These are phyloP conservation scores for Cynopterus sphinx DNA, from an alignment of 2,797 vertebrate genomes.

Conservation along the genomic window DNA sequence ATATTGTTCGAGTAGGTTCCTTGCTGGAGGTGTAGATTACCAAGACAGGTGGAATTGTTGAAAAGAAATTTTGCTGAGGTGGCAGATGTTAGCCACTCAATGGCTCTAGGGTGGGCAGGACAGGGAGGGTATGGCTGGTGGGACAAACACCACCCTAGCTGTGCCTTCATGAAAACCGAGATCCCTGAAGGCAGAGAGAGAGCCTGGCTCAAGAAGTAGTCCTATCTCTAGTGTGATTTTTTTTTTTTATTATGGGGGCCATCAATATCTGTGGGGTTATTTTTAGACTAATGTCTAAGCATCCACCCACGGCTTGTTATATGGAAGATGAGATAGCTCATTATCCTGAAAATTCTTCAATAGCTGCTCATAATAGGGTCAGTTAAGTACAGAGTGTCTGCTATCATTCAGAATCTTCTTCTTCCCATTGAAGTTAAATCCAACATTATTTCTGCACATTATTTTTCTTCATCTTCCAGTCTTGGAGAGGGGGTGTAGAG, in stretches of 20 bases:
- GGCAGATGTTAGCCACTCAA: neutral
- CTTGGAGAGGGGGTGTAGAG: neutral
- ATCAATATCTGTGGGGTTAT: neutral
- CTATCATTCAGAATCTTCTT: slow-evolving; percentile 67
- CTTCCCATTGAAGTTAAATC: slow-evolving; percentile 48
- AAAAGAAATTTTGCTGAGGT: neutral
- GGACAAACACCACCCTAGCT: neutral
- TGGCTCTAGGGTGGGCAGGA: neutral
- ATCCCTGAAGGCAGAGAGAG: neutral
- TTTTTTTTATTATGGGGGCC: neutral
- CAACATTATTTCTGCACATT: slow-evolving; percentile 36
- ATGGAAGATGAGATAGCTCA: slow-evolving; percentile 72
- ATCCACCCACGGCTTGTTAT: slow-evolving; percentile 59
- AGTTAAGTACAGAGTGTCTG: slow-evolving; percentile 72
- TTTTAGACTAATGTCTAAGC: slow-evolving; percentile 27
- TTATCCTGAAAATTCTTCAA: slow-evolving; percentile 78
- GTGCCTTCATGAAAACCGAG: neutral
- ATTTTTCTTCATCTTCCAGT: slow-evolving; percentile 27
- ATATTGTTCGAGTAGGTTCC: neutral
- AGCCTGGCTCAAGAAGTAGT: neutral
- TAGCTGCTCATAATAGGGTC: slow-evolving; percentile 72
- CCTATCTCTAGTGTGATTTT: neutral
- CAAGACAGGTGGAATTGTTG: neutral
- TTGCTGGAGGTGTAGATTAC: neutral
- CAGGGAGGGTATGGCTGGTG: neutral